Conservation (phyloP, 2,888 invertebrate species). For the Dascillus cervinus region DNA sequence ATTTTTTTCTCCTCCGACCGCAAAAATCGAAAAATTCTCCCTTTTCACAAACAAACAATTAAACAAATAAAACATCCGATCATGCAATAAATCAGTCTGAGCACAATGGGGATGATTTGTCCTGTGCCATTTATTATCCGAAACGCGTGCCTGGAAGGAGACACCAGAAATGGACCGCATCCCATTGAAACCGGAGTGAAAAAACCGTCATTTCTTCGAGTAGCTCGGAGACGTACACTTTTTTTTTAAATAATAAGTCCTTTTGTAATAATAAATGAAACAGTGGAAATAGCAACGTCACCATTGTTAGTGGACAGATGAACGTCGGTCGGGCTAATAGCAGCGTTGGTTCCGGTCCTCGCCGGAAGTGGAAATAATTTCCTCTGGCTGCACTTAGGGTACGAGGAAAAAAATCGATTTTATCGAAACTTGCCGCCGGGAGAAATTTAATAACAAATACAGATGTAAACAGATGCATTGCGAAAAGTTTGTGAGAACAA, state of each 20-base stretch:
- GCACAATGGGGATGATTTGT: conserved; percentile 34
- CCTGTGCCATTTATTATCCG: conserved; percentile 37
- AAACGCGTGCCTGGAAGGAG: conserved; percentile 29
- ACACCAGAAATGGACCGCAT: conserved; percentile 7
- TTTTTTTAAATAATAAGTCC: too few relatives aligned
- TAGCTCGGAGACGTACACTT: conserved; percentile 5
- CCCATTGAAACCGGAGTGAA: background rate
- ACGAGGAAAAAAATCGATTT: too few relatives aligned
- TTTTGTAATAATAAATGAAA: background rate
- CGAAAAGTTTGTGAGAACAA: too few relatives aligned
- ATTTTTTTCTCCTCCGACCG: conserved; percentile 17
- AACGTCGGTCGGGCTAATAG: conserved; percentile 34
- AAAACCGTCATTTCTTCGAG: conserved; percentile 12
- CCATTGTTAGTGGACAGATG: conserved; percentile 14
- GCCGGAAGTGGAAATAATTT: conserved; percentile 39
- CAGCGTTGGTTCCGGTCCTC: conserved; percentile 30
- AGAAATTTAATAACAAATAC: too few relatives aligned
- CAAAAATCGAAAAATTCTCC: conserved; percentile 32
- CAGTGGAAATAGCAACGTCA: background rate
- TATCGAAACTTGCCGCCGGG: too few relatives aligned
- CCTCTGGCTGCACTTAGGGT: too few relatives aligned
- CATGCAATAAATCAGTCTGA: conserved; percentile 26
- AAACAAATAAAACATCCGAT: conserved; percentile 39
- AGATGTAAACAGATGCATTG: too few relatives aligned
- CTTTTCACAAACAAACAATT: conserved; percentile 32